These are phyloP conservation scores for Nothocercus julius DNA, from an alignment of 2,113 vertebrate species.

Conservation along the genomic window DNA sequence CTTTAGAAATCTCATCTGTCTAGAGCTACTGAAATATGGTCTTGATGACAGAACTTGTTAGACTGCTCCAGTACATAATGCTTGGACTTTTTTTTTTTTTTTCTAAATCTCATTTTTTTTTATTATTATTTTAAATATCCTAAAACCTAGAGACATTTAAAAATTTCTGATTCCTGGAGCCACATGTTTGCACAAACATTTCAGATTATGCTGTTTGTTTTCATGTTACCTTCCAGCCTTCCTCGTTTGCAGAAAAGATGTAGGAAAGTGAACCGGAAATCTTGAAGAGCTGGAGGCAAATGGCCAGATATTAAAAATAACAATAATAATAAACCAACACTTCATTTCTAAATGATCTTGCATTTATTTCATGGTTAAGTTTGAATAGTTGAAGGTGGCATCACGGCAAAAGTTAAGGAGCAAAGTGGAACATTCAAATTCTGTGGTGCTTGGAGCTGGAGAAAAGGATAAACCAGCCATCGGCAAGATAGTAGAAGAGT, in stretches of 20 bases:
- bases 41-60: slow-evolving; percentile 37
- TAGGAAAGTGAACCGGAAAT: not conserved
- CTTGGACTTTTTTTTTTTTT: not conserved
- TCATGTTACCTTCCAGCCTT: not conserved
- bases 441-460: not conserved
- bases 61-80: not conserved
- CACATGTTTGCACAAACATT: not conserved
- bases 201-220: not conserved
- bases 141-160: not conserved
- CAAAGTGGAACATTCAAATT: not conserved
- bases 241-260: not conserved
- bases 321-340: not conserved
- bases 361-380: not conserved
- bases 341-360: not conserved
- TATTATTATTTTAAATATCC: not conserved
- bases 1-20: slow-evolving; percentile 28
- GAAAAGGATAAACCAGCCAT: not conserved
- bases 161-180: not conserved
- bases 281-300: not conserved
- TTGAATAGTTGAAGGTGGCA: not conserved
- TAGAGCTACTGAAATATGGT: slow-evolving; percentile 43
- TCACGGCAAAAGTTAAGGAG: not conserved
- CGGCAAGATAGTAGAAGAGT: not conserved
- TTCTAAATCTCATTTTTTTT: not conserved
- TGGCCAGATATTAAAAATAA: not conserved